These are phyloP conservation scores for Amiota mariae DNA, from an alignment of 2,888 invertebrate species.

Conservation along the genomic window DNA sequence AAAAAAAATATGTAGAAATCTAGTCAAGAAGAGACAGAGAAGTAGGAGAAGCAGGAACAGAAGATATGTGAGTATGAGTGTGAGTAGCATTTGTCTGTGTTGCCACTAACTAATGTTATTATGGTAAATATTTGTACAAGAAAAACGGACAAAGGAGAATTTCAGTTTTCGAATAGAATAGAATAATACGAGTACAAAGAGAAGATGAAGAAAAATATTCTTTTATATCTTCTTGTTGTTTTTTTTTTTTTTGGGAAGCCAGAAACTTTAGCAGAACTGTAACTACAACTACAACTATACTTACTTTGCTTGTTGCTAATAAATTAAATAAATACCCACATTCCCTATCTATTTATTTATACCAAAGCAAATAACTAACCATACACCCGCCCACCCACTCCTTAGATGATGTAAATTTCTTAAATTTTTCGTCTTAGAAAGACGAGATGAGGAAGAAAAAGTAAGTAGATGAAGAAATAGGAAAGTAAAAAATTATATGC, in stretches of 20 bases:
- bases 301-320: slow-evolving; percentile 47
- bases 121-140: slow-evolving; percentile 49
- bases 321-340: slow-evolving; percentile 56
- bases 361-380: neutral
- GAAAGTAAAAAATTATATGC: neutral
- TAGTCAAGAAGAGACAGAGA: neutral
- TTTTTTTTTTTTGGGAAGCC: slow-evolving; percentile 34
- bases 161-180: no score
- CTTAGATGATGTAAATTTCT: neutral
- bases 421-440: slow-evolving; percentile 13
- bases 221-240: slow-evolving; percentile 36
- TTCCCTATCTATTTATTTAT: slow-evolving; percentile 13
- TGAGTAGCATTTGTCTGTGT: slow-evolving; percentile 26
- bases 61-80: neutral
- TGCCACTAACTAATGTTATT: slow-evolving; percentile 49
- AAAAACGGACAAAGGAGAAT: neutral
- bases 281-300: neutral
- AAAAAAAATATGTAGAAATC: neutral
- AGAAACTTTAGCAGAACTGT: neutral
- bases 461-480: no score
- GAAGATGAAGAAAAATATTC: slow-evolving; percentile 17
- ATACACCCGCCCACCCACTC: neutral
- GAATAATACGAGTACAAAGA: slow-evolving; percentile 17
- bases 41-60: neutral
- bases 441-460: neutral